Evolutionary conservation across 2,113 vertebrate species (phyloP).

Genomic region (Chelonoidis abingdonii): DNA sequence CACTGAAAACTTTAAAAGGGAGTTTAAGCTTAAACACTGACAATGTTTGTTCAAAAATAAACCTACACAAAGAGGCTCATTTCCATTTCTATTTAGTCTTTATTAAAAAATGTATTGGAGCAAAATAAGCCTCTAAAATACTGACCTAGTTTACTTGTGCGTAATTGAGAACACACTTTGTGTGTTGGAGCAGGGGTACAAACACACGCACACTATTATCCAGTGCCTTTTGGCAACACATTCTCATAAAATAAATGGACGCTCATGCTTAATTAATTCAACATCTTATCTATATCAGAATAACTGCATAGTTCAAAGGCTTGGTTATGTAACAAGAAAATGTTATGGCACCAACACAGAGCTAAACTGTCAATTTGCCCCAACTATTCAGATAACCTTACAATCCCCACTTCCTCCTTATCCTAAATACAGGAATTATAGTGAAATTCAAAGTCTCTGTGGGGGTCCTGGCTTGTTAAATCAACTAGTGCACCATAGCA

Average conservation of each 20-base stretch:
- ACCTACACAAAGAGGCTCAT: background rate
- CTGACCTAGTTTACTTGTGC: background rate
- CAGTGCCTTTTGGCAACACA: background rate
- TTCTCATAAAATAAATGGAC: background rate
- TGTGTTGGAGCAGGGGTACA: background rate
- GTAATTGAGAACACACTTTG: background rate
- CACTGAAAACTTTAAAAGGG: background rate
- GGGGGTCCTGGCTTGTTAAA: background rate
- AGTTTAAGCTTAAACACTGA: background rate
- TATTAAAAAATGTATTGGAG: constrained; percentile 69
- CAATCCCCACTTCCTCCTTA: background rate
- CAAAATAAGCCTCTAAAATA: constrained; percentile 33
- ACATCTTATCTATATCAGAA: background rate
- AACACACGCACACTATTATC: background rate
- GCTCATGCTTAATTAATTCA: background rate
- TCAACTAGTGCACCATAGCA: background rate
- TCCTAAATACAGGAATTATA: background rate
- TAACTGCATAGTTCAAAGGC: constrained; percentile 52
- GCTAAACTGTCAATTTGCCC: background rate
- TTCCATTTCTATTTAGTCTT: constrained; percentile 32
- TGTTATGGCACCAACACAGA: constrained; percentile 24
- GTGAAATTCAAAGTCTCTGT: background rate
- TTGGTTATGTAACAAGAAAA: background rate
- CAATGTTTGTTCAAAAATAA: background rate
- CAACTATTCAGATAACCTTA: background rate